Conservation (phyloP, 2,888 invertebrate species). For the Watsonalla cultraria region DNA sequence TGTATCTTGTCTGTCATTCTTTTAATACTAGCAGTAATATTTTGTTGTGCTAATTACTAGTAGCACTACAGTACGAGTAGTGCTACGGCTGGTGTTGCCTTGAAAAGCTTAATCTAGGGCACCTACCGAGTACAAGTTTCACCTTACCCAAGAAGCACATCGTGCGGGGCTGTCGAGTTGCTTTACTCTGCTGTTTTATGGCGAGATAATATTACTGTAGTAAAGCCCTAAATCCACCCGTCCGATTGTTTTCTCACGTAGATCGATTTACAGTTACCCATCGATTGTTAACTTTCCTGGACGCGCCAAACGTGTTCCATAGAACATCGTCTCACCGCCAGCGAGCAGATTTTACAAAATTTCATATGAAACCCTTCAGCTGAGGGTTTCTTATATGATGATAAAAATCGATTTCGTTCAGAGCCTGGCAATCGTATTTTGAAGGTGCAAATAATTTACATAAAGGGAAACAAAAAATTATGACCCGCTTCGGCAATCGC, state of each 20-base stretch:
- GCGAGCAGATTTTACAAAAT: not conserved
- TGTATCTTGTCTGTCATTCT: too few relatives aligned
- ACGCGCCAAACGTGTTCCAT: conserved; percentile 14
- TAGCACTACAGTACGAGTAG: too few relatives aligned
- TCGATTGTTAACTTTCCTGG: conserved; percentile 26
- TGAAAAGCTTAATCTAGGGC: conserved; percentile 11
- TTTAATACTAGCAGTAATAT: too few relatives aligned
- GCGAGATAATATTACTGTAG: conserved; percentile 51
- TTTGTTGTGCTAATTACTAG: not conserved
- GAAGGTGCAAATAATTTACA: conserved; percentile 46
- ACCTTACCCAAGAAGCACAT: conserved; percentile 16
- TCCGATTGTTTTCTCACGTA: conserved; percentile 57
- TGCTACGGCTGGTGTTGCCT: too few relatives aligned
- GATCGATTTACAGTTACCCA: conserved; percentile 52
- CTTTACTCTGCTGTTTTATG: conserved; percentile 52
- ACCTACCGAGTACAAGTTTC: conserved; percentile 12
- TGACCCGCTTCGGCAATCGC: conserved; percentile 68
- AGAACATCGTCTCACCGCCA: conserved; percentile 10
- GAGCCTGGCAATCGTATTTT: conserved; percentile 36
- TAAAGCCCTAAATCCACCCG: conserved; percentile 30
- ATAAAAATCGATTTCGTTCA: conserved; percentile 15
- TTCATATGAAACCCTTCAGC: too few relatives aligned
- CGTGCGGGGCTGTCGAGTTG: conserved; percentile 14
- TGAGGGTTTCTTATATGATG: too few relatives aligned
- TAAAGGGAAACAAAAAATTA: conserved; percentile 56